Percentiles rank a stretch among this genome's conserved stretches.
Conservation (phyloP, 2,888 invertebrate genomes). For the Nesidiocoris tenuis region DNA sequence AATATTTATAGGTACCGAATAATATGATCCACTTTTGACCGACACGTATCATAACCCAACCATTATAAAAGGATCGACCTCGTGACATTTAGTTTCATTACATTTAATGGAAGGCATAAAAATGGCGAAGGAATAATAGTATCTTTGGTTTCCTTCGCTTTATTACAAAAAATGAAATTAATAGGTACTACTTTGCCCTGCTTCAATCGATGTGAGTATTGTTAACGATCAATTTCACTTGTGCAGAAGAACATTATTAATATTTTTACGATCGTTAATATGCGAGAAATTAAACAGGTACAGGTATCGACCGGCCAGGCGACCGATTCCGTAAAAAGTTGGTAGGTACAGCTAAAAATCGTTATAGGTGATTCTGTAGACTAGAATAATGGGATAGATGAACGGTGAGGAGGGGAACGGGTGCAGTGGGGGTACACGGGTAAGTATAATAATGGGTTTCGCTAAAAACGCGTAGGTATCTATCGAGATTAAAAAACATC, state of each 20-base stretch:
- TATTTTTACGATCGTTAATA: constrained; percentile 32
- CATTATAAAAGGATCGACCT: constrained; percentile 16
- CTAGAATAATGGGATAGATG: constrained; percentile 34
- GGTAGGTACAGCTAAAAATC: neutral
- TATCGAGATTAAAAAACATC: constrained; percentile 27
- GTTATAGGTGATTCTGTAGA: constrained; percentile 31
- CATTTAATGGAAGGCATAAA: constrained; percentile 34
- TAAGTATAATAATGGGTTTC: neutral
- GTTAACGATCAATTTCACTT: constrained; percentile 24
- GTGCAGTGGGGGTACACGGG: neutral
- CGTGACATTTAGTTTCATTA: constrained; percentile 6
- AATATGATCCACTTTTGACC: constrained; percentile 22
- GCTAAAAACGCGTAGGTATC: neutral
- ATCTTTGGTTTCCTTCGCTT: constrained; percentile 35
- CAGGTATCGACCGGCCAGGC: neutral
- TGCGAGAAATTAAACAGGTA: constrained; percentile 25
- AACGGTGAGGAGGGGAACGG: constrained; percentile 12
- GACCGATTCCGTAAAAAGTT: neutral
- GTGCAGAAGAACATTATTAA: constrained; percentile 31
- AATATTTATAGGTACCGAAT: neutral
- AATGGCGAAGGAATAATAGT: constrained; percentile 18
- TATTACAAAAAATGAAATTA: constrained; percentile 13
- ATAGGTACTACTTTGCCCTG: neutral
- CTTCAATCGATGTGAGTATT: constrained; percentile 28
- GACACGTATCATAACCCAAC: constrained; percentile 9